Base-by-base conservation (phyloP, 2,797 vertebrate species). In the Notoglanidium macrostoma region DNA sequence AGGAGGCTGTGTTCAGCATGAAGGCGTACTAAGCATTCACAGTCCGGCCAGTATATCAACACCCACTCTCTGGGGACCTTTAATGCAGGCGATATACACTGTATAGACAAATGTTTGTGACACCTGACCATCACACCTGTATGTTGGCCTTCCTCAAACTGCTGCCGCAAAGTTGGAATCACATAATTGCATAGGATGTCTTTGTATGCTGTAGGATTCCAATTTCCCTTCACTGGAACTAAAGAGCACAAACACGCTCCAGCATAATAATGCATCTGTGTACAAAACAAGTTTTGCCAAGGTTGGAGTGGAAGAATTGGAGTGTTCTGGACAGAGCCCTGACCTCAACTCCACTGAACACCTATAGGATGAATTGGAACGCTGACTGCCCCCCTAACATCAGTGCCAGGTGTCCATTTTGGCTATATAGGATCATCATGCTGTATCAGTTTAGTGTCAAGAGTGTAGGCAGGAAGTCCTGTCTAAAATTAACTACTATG, bases 21-120 rank as follows among this genome's bases (percentile, higher is more conserved):
- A 10, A 74, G 57, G 17, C 49, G 54, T 40, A 77, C 9, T 51
- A 63, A 82, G 68, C 8, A 51, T 21, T 21, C 40, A 85, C 40
- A 63, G 0, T 76, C 63, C 83, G 78, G 54, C 70, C 40, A 44
- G 32, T 74, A 68, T 84, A 78, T 83, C 63, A 82, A 67, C 86
- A 87, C n/a, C 17, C 19, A 49, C 54, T 76, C 79, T n/a, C 21
- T 49, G 8, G 11, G 72, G 85, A 65, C 72, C 77, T 26, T 80
- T 68, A 78, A 29, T 57, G 26, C 40, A 55, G 23, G 11, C 12
- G 8, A 14, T 46, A 68, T 63, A 86, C 32, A 85, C 19, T 55
- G 11, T 35, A 40, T 35, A 32, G 7, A 6, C n/a, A 23, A 78
- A 78, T 21, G 29, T 35, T 79, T 23, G 12, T n/a, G 46, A 29